Percentiles rank a stretch among this genome's conserved stretches.
phyloP scores from a whole-genome alignment of 2,888 invertebrate genomes.

The Choreutis nemorana region DNA sequence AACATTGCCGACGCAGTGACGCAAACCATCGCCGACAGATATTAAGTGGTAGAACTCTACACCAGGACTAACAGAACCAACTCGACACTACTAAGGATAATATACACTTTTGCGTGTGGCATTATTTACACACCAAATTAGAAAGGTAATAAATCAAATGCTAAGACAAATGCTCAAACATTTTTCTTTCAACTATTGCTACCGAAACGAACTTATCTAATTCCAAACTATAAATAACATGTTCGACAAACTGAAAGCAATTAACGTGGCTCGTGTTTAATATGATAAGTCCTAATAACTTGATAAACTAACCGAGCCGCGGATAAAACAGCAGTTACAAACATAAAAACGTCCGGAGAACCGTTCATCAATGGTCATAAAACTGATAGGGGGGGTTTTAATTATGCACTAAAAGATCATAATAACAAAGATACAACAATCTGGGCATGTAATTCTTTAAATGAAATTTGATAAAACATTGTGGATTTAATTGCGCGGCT shows the following conservation, averaged over 20 bases:
- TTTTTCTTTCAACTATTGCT: conserved; percentile 23
- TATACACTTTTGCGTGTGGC: conserved; percentile 33
- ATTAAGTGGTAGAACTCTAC: conserved; percentile 55
- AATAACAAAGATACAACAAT: conserved; percentile 14
- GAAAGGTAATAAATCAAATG: conserved; percentile 32
- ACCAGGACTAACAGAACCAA: conserved; percentile 34
- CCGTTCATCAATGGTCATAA: conserved; percentile 18
- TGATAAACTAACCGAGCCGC: conserved; percentile 10
- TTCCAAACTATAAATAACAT: conserved; percentile 8
- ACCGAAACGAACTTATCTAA: conserved; percentile 6
- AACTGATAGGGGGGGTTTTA: conserved; percentile 21
- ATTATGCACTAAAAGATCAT: conserved; percentile 17
- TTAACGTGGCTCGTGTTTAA: conserved; percentile 13
- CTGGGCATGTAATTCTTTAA: conserved; percentile 12
- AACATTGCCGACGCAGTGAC: conserved; percentile 49
- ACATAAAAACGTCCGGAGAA: conserved; percentile 15
- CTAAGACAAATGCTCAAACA: conserved; percentile 35
- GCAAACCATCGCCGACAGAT: conserved; percentile 60
- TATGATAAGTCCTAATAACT: conserved; percentile 14
- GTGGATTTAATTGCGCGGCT: conserved; percentile 43
- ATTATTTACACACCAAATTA: conserved; percentile 29
- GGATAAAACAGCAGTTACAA: conserved; percentile 17
- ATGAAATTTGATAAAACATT: conserved; percentile 22
- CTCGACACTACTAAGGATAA: conserved; percentile 27
- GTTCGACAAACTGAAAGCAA: conserved; percentile 10